Conservation (phyloP, 1,140 invertebrate species). For the Triops longicaudatus region DNA sequence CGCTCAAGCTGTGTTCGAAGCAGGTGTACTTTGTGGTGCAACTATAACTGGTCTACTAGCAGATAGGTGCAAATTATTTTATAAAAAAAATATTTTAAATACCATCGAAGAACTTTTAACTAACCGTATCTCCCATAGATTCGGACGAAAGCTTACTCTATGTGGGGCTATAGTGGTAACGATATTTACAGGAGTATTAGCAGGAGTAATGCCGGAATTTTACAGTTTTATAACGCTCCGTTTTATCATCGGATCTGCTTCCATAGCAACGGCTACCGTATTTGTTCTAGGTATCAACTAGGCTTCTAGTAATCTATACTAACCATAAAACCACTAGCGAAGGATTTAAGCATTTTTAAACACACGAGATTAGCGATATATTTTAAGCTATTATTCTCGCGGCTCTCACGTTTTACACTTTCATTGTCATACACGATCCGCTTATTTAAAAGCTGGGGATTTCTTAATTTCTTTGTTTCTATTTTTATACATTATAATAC, state of each 20-base stretch:
- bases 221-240: slow-evolving; percentile 30
- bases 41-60: background rate
- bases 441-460: too few relatives aligned
- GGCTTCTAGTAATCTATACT: too few relatives aligned
- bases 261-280: slow-evolving; percentile 33
- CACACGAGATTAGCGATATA: too few relatives aligned
- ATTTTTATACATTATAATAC: too few relatives aligned
- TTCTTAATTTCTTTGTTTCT: too few relatives aligned
- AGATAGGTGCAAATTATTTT: background rate
- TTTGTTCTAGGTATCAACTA: slow-evolving; percentile 34
- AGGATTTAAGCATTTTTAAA: too few relatives aligned
- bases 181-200: slow-evolving; percentile 30
- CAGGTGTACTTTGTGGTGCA: background rate
- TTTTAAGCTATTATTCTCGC: too few relatives aligned
- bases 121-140: slow-evolving; percentile 20
- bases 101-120: background rate
- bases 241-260: slow-evolving; percentile 34
- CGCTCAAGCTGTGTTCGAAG: background rate
- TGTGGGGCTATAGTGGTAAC: slow-evolving; percentile 23
- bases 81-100: background rate
- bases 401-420: too few relatives aligned
- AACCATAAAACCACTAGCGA: too few relatives aligned
- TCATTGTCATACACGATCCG: too few relatives aligned
- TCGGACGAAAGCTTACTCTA: slow-evolving; percentile 31
- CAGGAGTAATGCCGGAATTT: slow-evolving; percentile 33